Evolutionary conservation across 2,797 vertebrate genomes (phyloP).

Genomic region (Hephaestus fuliginosus): DNA sequence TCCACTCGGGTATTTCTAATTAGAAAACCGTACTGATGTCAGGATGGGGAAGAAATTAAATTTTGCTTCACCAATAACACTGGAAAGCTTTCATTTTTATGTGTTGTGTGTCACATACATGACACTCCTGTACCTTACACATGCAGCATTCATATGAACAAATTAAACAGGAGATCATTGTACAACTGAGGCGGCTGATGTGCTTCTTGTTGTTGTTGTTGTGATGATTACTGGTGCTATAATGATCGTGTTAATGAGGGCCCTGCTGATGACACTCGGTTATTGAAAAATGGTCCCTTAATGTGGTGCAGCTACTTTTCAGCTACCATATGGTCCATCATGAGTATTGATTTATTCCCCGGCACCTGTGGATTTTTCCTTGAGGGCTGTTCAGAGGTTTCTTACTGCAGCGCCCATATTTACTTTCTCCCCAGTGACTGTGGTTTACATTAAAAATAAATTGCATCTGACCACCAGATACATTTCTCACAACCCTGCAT

Average conservation of each 20-base stretch:
- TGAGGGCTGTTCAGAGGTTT: constrained; percentile 11
- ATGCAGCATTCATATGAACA: background rate
- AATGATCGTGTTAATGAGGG: constrained; percentile 47
- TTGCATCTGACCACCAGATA: background rate
- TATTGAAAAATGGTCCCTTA: constrained; percentile 43
- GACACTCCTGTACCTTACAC: background rate
- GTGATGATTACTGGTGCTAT: constrained; percentile 34
- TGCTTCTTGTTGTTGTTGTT: constrained; percentile 18
- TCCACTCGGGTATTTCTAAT: constrained; percentile 55
- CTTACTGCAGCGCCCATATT: background rate
- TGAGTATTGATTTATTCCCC: constrained; percentile 33
- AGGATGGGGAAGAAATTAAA: constrained; percentile 24
- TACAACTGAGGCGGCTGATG: constrained; percentile 9
- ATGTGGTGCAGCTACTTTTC: constrained; percentile 32
- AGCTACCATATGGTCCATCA: background rate
- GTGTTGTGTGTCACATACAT: background rate
- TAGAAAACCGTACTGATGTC: constrained; percentile 47
- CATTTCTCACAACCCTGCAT: constrained; percentile 3
- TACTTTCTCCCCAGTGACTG: constrained; percentile 7
- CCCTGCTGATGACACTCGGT: constrained; percentile 32
- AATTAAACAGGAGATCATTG: constrained; percentile 37
- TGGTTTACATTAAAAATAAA: constrained; percentile 38
- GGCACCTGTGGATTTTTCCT: constrained; percentile 4
- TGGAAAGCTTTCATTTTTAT: constrained; percentile 8
- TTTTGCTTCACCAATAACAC: background rate